Conservation (phyloP, 2,888 invertebrate species). For the Pseudoips prasinana region DNA sequence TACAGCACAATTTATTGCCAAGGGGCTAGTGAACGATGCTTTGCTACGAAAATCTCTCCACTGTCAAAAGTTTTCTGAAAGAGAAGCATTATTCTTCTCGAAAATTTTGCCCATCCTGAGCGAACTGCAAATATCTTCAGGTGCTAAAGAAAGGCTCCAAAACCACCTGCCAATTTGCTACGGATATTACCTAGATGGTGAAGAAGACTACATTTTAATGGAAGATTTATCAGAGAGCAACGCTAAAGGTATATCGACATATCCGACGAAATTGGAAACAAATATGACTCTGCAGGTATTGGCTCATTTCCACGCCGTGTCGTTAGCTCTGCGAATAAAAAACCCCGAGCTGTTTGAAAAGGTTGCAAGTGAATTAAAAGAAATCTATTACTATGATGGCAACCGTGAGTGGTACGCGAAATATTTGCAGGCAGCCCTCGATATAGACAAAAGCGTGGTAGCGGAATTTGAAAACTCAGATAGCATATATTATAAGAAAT, state of each 20-base stretch:
- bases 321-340: constrained; percentile 43
- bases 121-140: constrained; percentile 39
- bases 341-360: constrained; percentile 39
- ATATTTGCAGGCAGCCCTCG: constrained; percentile 43
- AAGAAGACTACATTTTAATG: constrained; percentile 49
- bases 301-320: constrained; percentile 57
- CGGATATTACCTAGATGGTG: constrained; percentile 39
- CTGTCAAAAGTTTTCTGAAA: constrained; percentile 37
- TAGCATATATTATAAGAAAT: constrained; percentile 48
- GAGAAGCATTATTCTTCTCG: constrained; percentile 47
- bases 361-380: constrained; percentile 36
- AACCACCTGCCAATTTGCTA: constrained; percentile 44
- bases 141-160: constrained; percentile 46
- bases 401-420: constrained; percentile 45
- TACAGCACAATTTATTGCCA: constrained; percentile 42
- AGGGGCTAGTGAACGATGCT: constrained; percentile 41
- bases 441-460: constrained; percentile 40
- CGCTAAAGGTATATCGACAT: constrained; percentile 32
- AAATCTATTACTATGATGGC: constrained; percentile 43
- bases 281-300: constrained; percentile 41
- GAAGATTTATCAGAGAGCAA: constrained; percentile 47
- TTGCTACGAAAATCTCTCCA: constrained; percentile 39
- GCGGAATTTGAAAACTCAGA: constrained; percentile 38
- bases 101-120: constrained; percentile 41
- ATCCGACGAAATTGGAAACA: constrained; percentile 35